These are phyloP conservation scores for Leptothorax acervorum DNA, from an alignment of 2,888 invertebrate genomes.

Conservation along the genomic window DNA sequence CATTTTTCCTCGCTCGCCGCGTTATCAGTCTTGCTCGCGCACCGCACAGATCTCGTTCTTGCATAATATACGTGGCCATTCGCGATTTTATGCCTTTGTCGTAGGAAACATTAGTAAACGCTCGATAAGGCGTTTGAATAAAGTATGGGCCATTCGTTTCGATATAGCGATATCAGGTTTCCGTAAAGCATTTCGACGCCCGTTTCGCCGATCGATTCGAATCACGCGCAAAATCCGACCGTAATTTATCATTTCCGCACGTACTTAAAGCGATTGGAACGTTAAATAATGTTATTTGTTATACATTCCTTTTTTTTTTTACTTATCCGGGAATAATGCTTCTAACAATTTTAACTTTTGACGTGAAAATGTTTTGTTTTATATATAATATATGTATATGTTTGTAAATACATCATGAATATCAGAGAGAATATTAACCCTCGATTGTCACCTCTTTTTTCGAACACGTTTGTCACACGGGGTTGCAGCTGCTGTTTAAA, in stretches of 20 bases:
- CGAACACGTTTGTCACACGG: too few species aligned
- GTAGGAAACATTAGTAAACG: conserved; percentile 37
- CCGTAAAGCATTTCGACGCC: conserved; percentile 32
- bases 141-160: conserved; percentile 16
- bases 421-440: background rate
- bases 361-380: background rate
- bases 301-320: background rate
- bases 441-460: too few species aligned
- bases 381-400: background rate
- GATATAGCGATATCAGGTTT: conserved; percentile 19
- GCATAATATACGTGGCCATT: conserved; percentile 21
- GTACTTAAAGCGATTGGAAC: conserved; percentile 26
- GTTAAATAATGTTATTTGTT: conserved; percentile 8
- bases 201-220: conserved; percentile 18
- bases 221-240: conserved; percentile 12
- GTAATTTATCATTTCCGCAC: conserved; percentile 36
- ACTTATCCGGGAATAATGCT: background rate
- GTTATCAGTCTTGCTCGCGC: conserved; percentile 25
- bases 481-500: too few species aligned
- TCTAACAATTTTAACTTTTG: background rate
- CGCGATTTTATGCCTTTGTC: conserved; percentile 43
- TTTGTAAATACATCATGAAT: background rate
- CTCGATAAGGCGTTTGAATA: conserved; percentile 13
- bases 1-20: conserved; percentile 16
- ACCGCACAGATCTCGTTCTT: conserved; percentile 30